Evolutionary conservation across 2,113 vertebrate species (phyloP).

Genomic region (Cyanocitta stelleri): DNA sequence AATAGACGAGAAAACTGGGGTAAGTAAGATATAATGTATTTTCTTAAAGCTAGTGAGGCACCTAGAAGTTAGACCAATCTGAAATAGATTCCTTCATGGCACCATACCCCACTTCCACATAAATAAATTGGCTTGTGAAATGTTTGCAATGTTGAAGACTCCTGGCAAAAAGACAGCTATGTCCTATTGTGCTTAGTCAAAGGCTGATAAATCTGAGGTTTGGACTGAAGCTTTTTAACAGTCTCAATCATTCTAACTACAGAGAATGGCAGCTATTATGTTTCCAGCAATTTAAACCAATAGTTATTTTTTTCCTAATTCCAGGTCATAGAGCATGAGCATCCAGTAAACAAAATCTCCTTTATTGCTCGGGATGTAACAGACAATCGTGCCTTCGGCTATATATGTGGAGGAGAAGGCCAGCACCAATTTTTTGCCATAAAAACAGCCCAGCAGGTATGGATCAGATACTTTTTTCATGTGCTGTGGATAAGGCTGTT

Average conservation of each 20-base stretch:
- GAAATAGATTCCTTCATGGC: background rate
- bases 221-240: background rate
- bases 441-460: conserved; percentile 94
- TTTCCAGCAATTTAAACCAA: background rate
- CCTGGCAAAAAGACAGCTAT: background rate
- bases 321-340: conserved; percentile 97
- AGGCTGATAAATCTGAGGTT: background rate
- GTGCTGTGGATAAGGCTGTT: background rate
- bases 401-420: conserved; percentile 92
- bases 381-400: conserved; percentile 93
- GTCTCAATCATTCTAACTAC: background rate
- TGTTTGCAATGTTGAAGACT: background rate
- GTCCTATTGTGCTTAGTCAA: background rate
- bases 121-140: background rate
- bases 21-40: conserved; percentile 79
- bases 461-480: background rate
- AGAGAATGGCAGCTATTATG: background rate
- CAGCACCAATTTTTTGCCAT: conserved; percentile 98
- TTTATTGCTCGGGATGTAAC: conserved; percentile 97
- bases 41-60: background rate
- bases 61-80: background rate
- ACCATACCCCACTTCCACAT: accelerated
- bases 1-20: conserved; percentile 92
- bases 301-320: background rate
- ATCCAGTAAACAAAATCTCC: conserved; percentile 92